A percentile compares a stretch with the other conserved stretches of the same genome.
phyloP scores from a whole-genome alignment of 2,797 vertebrate genomes.

The Lepus oiostolus region DNA sequence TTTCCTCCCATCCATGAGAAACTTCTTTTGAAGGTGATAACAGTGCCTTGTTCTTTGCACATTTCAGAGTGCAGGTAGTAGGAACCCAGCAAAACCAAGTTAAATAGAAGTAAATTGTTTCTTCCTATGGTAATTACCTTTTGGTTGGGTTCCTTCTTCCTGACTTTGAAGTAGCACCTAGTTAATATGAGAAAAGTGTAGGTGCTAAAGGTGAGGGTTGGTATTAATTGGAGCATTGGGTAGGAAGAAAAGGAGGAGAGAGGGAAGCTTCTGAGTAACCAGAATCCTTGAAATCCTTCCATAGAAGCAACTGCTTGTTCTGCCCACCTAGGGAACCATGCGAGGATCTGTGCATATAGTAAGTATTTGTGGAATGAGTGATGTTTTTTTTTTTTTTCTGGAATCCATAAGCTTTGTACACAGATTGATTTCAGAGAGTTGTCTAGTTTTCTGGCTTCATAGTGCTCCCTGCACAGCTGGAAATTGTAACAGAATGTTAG shows the following conservation, averaged over 20 bases:
- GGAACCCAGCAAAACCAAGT: not conserved
- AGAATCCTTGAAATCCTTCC: not conserved
- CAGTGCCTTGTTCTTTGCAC: not conserved
- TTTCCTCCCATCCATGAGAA: not conserved
- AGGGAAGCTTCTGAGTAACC: not conserved
- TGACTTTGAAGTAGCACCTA: not conserved
- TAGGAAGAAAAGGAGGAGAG: not conserved
- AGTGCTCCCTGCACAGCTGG: constrained; percentile 46
- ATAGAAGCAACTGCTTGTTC: not conserved
- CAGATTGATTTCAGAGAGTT: not conserved
- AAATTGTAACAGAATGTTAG: constrained; percentile 62
- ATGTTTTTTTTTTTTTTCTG: constrained; percentile 40
- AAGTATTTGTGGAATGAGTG: constrained; percentile 58
- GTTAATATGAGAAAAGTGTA: constrained; percentile 27
- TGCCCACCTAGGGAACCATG: not conserved
- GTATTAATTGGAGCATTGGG: not conserved
- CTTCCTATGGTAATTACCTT: not conserved
- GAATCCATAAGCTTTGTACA: constrained; percentile 26
- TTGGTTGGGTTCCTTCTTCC: constrained; percentile 55
- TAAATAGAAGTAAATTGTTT: constrained; percentile 61
- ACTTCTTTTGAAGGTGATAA: not conserved
- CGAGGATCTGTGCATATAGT: not conserved
- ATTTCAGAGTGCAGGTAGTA: not conserved
- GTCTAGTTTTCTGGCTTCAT: constrained; percentile 58
- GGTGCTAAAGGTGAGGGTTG: not conserved